Conservation (phyloP, 2,113 vertebrate genomes). For the Gopherus flavomarginatus region DNA sequence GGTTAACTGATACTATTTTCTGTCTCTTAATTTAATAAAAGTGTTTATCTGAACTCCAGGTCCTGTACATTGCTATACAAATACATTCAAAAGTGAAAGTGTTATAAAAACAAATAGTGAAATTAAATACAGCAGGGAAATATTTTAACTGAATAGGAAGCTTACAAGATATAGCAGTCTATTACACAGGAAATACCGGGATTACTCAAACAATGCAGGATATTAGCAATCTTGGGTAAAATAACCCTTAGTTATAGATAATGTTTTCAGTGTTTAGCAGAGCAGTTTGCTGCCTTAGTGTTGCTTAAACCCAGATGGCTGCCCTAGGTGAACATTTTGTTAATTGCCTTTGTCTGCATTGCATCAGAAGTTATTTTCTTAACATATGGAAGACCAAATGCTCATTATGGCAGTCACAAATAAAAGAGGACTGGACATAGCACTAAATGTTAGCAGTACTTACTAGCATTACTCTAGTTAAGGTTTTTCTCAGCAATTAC, state of each 20-base stretch:
- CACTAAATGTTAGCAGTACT: neutral
- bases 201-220: slow-evolving; percentile 42
- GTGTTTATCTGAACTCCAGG: neutral
- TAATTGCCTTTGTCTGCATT: slow-evolving; percentile 53
- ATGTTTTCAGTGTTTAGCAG: slow-evolving; percentile 65
- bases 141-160: neutral
- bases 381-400: neutral
- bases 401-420: neutral
- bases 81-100: neutral
- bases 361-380: slow-evolving; percentile 57
- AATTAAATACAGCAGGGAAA: neutral
- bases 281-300: slow-evolving; percentile 74
- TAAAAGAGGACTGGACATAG: neutral
- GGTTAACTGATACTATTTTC: neutral
- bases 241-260: slow-evolving; percentile 62
- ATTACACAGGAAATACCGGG: slow-evolving; percentile 56
- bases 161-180: slow-evolving; percentile 25
- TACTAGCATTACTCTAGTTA: neutral
- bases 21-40: neutral
- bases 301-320: slow-evolving; percentile 77
- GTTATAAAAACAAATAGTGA: neutral
- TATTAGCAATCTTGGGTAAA: slow-evolving; percentile 65
- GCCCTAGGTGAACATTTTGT: slow-evolving; percentile 58
- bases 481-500: neutral
- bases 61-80: neutral